phyloP scores from a whole-genome alignment of 2,113 vertebrate species.

The Rhegmatorhina hoffmannsi region DNA sequence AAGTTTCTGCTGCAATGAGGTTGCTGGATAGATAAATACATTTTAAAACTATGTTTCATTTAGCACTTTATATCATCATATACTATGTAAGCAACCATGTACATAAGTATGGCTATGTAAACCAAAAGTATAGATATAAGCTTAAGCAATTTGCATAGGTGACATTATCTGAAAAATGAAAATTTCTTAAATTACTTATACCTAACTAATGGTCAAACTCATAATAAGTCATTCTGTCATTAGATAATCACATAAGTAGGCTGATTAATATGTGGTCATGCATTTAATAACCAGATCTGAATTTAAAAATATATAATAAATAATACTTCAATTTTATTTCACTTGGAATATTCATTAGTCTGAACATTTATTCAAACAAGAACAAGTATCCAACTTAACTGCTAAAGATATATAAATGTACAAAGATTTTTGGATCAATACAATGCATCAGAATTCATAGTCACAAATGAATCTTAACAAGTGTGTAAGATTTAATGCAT shows the following conservation, averaged over 20 bases:
- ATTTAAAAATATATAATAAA: not conserved
- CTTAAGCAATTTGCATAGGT: not conserved
- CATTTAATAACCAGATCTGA: not conserved
- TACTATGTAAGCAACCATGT: not conserved
- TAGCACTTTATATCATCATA: not conserved
- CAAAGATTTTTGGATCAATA: not conserved
- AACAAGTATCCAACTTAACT: not conserved
- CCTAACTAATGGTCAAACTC: not conserved
- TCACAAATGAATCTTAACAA: not conserved
- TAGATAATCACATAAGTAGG: not conserved
- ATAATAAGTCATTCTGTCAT: not conserved
- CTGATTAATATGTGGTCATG: not conserved
- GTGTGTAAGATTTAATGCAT: not conserved
- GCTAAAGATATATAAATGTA: not conserved
- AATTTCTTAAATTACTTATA: not conserved
- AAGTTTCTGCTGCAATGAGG: not conserved
- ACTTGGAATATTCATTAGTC: conserved; percentile 8
- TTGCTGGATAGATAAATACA: not conserved
- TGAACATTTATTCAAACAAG: not conserved
- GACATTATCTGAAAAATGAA: not conserved
- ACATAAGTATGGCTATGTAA: not conserved
- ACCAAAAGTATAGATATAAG: not conserved
- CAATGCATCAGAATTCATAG: not conserved
- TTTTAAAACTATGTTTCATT: not conserved
- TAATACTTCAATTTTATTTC: not conserved